These are phyloP conservation scores for Calidris pygmaea DNA, from an alignment of 2,113 vertebrate species.

Conservation along the genomic window DNA sequence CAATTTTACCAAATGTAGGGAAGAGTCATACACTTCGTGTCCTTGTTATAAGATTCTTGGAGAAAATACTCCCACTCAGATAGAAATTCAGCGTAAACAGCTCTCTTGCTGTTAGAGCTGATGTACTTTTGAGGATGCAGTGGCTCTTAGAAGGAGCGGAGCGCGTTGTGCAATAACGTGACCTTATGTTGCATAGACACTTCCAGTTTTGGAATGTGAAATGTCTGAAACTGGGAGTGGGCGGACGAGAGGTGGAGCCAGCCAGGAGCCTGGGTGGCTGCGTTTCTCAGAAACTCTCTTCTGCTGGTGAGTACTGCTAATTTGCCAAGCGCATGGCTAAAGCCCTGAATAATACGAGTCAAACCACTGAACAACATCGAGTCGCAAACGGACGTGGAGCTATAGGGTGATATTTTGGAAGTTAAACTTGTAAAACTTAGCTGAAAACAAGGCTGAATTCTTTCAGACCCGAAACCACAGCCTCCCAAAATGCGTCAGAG, in stretches of 20 bases:
- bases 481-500: slow-evolving; percentile 58
- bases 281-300: slow-evolving; percentile 49
- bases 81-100: slow-evolving; percentile 45
- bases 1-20: background rate
- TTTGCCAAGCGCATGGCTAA: background rate
- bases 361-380: background rate
- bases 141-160: slow-evolving; percentile 47
- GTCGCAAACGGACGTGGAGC: background rate
- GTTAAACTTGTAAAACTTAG: background rate
- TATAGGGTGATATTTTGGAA: slow-evolving; percentile 51
- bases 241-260: slow-evolving; percentile 56
- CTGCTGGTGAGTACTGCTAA: slow-evolving; percentile 35
- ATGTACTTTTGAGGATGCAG: slow-evolving; percentile 52
- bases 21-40: slow-evolving; percentile 12
- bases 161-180: slow-evolving; percentile 19
- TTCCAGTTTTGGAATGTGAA: slow-evolving; percentile 69
- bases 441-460: slow-evolving; percentile 44
- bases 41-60: slow-evolving; percentile 38
- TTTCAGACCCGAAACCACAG: slow-evolving; percentile 52
- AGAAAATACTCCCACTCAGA: slow-evolving; percentile 60
- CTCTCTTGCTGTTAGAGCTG: slow-evolving; percentile 29
- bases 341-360: background rate
- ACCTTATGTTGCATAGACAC: slow-evolving; percentile 49
- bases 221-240: slow-evolving; percentile 70
- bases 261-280: slow-evolving; percentile 54